A percentile compares a stretch with the other conserved stretches of the same genome.
phyloP scores from a whole-genome alignment of 1,140 invertebrate species.

The Drosophila elegans region DNA sequence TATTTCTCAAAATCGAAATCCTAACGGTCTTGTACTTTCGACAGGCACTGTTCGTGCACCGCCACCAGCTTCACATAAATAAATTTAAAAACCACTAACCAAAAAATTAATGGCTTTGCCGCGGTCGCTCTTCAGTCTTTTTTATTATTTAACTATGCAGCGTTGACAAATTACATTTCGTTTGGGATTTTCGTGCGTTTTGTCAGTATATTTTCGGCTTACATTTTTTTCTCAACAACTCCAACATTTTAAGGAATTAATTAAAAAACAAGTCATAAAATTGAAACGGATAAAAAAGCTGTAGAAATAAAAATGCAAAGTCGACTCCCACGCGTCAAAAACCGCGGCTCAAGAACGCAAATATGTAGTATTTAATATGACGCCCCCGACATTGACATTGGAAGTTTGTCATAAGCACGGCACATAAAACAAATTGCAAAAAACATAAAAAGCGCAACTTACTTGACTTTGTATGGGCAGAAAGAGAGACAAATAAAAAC shows the following conservation, averaged over 20 bases:
- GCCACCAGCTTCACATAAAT: conserved; percentile 1
- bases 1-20: too few relatives aligned
- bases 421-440: conserved; percentile 26
- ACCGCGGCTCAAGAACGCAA: conserved; percentile 14
- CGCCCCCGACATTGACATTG: conserved; percentile 72
- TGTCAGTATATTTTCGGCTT: not conserved
- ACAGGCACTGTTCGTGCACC: conserved; percentile 13
- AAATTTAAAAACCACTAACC: conserved; percentile 23
- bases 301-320: conserved; percentile 18
- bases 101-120: conserved; percentile 34
- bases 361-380: conserved; percentile 3
- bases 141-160: conserved; percentile 20
- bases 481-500: not conserved
- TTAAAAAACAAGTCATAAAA: conserved; percentile 19
- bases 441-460: conserved; percentile 18
- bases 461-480: conserved; percentile 28
- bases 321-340: conserved; percentile 36
- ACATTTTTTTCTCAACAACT: conserved; percentile 19
- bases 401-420: conserved; percentile 34
- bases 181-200: conserved; percentile 18
- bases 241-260: conserved; percentile 23
- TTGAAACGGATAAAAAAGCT: not conserved
- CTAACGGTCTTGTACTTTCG: not conserved
- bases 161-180: conserved; percentile 62
- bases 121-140: not conserved